Evolutionary conservation across 2,888 invertebrate genomes (phyloP), one percentile per base, ranked within the genome.

Genomic region (Caenorhabditis imperialis): DNA sequence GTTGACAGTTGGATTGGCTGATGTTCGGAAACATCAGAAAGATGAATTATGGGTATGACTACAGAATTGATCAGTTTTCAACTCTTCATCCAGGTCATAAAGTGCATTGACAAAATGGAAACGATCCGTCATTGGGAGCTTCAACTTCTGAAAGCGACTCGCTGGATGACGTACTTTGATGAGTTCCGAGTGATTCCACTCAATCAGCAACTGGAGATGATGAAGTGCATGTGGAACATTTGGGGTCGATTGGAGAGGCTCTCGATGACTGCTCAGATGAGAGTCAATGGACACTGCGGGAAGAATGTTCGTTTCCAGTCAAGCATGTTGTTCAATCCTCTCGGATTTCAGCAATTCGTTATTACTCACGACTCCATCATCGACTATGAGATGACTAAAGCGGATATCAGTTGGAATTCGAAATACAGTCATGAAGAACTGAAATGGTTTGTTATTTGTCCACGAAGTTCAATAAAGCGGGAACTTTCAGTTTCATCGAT

Each of bases 101-200:
- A 53, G 18, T 23, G 18, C 5, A 22, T 53, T 2, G 69, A 58
- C 22, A 69, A 58, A 23, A 35, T 44, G 12, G 58, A 69, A 38
- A 47, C 38, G 1, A 47, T 40, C 4, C 23, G 14, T 7, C n/a
- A 60, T 1, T 69, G 69, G 69, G 58, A 69, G 23, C 10, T 27
- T n/a, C 53, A 60, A 22, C 27, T 69, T 20, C 42, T 53, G 6
- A 45, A 25, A 4, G 22, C 44, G 3, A 47, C 69, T n/a, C 35
- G 47, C 6, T 69, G 58, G 58, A 53, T 69, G 10, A 53, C 51
- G 44, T 69, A 69, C 8, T 69, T 58, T 30, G 58, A 69, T 47
- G 58, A 53, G 30, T 69, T 69, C 30, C 51, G 42, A 18, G 45
- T 45, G 30, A 38, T 69, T 22, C 53, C 58, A 0, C 47, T 51